Conservation (phyloP, 2,797 vertebrate species). For the Microtus agrestis region DNA sequence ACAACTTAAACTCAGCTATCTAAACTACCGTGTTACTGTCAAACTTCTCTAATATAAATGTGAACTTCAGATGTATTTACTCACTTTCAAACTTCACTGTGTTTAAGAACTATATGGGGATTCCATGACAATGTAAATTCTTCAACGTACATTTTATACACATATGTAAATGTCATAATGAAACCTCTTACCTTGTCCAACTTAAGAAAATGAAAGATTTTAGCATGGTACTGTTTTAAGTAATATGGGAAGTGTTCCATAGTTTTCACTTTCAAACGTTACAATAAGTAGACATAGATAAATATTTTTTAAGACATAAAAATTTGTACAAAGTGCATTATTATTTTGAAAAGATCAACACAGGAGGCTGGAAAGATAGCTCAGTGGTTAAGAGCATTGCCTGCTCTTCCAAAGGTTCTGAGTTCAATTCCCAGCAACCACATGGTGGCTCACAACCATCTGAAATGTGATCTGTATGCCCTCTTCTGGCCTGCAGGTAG, state of each 20-base stretch:
- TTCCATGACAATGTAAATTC: neutral
- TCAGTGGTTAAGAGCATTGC: no score
- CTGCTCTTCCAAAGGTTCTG: no score
- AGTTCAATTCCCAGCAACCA: no score
- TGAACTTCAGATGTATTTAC: neutral
- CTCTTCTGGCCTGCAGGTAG: no score
- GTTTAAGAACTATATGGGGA: neutral
- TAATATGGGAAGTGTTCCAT: neutral
- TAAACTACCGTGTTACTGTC: neutral
- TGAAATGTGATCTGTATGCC: no score
- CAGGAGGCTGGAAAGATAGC: no score
- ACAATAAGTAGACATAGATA: neutral
- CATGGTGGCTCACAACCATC: no score
- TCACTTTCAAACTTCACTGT: conserved; percentile 4
- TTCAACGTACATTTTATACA: neutral
- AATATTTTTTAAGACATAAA: neutral
- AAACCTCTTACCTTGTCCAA: neutral
- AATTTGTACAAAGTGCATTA: neutral
- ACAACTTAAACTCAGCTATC: neutral
- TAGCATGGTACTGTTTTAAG: neutral
- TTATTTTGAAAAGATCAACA: neutral
- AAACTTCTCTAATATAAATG: neutral
- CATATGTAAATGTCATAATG: neutral
- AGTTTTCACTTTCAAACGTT: neutral
- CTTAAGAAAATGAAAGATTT: neutral